phyloP scores from a whole-genome alignment of 2,888 invertebrate species.

The Polymixis flavicincta region DNA sequence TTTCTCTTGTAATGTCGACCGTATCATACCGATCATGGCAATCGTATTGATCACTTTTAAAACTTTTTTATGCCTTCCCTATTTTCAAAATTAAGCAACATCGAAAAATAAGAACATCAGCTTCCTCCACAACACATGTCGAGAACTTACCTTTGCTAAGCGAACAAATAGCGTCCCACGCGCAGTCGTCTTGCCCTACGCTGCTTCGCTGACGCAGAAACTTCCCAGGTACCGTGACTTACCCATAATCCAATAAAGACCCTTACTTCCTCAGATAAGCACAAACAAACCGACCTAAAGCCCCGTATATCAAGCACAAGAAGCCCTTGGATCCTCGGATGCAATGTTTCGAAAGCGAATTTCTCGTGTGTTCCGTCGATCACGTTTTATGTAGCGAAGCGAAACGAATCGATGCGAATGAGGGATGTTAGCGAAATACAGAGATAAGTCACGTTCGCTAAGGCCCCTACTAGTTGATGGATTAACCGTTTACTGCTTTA shows the following conservation, averaged over 20 bases:
- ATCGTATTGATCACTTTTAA: too few species aligned
- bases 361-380: constrained; percentile 69
- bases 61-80: too few species aligned
- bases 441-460: constrained; percentile 83
- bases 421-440: constrained; percentile 77
- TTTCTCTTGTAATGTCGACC: background rate
- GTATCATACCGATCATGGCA: too few species aligned
- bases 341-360: constrained; percentile 69
- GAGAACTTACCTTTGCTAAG: background rate
- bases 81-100: background rate
- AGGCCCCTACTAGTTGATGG: constrained; percentile 72
- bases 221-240: constrained; percentile 47
- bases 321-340: constrained; percentile 52
- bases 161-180: background rate
- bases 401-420: constrained; percentile 81
- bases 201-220: constrained; percentile 40
- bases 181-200: background rate
- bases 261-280: constrained; percentile 43
- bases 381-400: constrained; percentile 77
- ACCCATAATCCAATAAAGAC: constrained; percentile 48
- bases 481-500: constrained; percentile 66
- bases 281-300: constrained; percentile 55
- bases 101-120: background rate
- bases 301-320: constrained; percentile 58
- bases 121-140: background rate